Base-by-base conservation (phyloP, 2,888 invertebrate species). In the Athalia cordata region DNA sequence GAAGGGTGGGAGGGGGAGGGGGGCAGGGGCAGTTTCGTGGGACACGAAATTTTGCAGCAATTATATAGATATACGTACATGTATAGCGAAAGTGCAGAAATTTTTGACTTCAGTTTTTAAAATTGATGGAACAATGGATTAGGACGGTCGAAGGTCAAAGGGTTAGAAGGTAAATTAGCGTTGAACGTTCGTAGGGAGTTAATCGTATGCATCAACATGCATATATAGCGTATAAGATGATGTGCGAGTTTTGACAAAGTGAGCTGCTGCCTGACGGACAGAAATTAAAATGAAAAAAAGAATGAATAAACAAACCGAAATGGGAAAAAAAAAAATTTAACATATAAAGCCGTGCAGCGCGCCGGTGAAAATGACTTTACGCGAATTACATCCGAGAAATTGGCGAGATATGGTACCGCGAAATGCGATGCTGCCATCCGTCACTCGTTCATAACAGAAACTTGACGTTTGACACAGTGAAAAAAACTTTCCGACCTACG, bases 351-450 rank as follows among this genome's bases (percentile, higher is more conserved):
- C 29, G 29, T 29, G 2, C 2, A n/a, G 29, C 29, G 29, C 29
- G 29, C 29, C 29, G 29, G 29, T 29, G 29, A 29, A 88, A 89
- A 89, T 87, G 88, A 88, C 89, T 89, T 89, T 89, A 88, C 88
- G 89, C 88, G 88, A 88, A 89, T 89, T 88, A 89, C 86, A 87
- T 85, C 87, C 88, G 88, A 88, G 89, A 89, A 89, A 89, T 89
- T 86, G 88, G 85, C 86, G 85, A 88, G 88, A 89, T 89, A 87
- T 87, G 86, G 87, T 88, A 87, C 87, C 87, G 87, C 89, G 86
- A 89, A 89, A 89, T 89, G 89, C 89, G 86, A 88, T 88, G 88
- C 87, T 86, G 88, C 86, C 88, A 89, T 89, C 89, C 88, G 89
- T 89, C 89, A 89, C 88, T 87, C 84, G 81, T 75, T 65, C 75